Conservation (phyloP, 2,797 vertebrate genomes). For the Eulemur coronatus region DNA sequence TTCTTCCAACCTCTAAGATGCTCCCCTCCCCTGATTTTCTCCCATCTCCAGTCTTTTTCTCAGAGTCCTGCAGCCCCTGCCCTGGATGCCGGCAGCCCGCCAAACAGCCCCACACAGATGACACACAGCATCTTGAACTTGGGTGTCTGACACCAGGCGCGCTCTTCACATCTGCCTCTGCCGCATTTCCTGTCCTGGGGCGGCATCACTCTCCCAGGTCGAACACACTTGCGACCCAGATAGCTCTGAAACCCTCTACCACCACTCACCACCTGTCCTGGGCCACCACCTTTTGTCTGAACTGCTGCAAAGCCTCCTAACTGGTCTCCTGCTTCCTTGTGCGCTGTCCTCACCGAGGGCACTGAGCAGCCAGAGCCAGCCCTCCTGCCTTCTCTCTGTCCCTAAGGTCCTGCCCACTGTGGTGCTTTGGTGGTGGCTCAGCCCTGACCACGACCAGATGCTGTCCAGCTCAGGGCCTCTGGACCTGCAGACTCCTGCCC, state of each 20-base stretch:
- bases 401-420: not conserved
- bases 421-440: accelerated
- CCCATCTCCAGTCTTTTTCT: not conserved
- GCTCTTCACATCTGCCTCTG: not conserved
- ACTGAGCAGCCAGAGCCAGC: not conserved
- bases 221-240: not conserved
- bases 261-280: not conserved
- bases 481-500: not conserved
- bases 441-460: not conserved
- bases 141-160: not conserved
- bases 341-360: no score
- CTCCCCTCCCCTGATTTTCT: not conserved
- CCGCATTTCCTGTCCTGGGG: not conserved
- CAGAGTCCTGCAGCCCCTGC: not conserved
- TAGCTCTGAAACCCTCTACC: not conserved
- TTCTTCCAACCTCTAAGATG: not conserved
- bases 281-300: not conserved
- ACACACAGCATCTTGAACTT: not conserved
- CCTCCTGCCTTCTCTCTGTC: not conserved
- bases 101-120: accelerated
- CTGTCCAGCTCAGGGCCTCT: not conserved
- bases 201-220: not conserved
- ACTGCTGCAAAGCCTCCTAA: not conserved
- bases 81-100: not conserved
- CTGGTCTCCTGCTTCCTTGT: not conserved